Evolutionary conservation across 1,140 invertebrate genomes (phyloP), one percentile per base, ranked within the genome.

Genomic region (Drosophila subpulchrella): DNA sequence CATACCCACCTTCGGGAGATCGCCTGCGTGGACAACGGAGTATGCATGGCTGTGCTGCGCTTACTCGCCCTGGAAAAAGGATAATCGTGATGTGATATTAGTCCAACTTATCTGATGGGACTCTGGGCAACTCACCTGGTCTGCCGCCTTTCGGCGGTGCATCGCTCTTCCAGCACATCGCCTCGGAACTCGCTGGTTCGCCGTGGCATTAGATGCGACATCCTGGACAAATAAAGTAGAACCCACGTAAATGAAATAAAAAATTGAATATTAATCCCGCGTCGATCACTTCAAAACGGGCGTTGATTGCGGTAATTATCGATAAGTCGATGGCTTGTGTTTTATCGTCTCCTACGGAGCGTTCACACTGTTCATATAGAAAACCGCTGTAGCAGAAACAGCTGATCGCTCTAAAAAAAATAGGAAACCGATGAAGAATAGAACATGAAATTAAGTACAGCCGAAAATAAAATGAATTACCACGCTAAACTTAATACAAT

Each of bases 181-280:
- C 82, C 83, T 15, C 77, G 78, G 46, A 91, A 91, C 50, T 91
- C 90, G 6, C 80, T 75, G 27, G 90, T 91, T 7, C 90, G 61
- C 12, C 90, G 59, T 11, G 72, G 70, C 71, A 75, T 46, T 2
- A 20, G 24, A 6, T 54, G 66, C 12, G 47, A 53, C 66, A 70
- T 70, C 20, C 1, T 30, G 11, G 30, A 4, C 1, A 32, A 32
- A 11, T 15, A 10, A 39, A 13, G 32, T n/a, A 24, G 3, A 32
- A 20, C 4, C 36, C 36, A 17, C 17, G 17, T 11, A n/a, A 24
- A 17, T 12, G 8, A 12, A 24, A 56, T 13, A 0, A 13, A 57
- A 27, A 27, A 3, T 27, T 27, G 5, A 4, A 27, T 4, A 4
- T 27, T 3, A 27, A 13, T 44, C 24, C 47, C 65, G 65, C 65